A percentile compares a stretch with the other conserved stretches of the same genome.
Conservation (phyloP, 2,888 invertebrate species). For the Rotaria sp. region DNA sequence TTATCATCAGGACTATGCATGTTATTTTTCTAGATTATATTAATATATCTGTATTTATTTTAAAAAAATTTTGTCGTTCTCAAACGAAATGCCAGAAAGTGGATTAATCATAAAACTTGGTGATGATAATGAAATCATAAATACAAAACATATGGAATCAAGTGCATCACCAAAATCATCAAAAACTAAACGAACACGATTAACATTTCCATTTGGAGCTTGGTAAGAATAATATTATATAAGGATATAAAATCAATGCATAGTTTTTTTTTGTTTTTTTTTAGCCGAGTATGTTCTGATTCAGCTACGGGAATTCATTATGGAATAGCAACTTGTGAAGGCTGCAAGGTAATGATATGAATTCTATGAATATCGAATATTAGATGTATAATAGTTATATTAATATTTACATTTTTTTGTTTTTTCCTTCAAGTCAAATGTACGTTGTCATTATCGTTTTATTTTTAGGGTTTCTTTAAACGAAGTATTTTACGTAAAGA, state of each 20-base stretch:
- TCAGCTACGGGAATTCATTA: constrained; percentile 53
- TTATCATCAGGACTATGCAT: neutral
- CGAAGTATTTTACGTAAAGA: constrained; percentile 36
- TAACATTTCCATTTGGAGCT: constrained; percentile 24
- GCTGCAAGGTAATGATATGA: constrained; percentile 49
- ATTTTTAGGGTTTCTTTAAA: constrained; percentile 36
- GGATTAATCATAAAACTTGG: neutral
- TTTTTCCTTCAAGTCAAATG: no score
- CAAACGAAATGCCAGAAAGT: neutral
- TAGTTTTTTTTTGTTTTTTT: neutral
- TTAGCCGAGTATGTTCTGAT: constrained; percentile 49
- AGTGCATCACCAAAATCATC: neutral
- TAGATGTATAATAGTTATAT: no score
- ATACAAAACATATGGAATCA: neutral
- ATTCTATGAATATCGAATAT: neutral
- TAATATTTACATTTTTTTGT: no score
- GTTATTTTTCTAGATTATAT: neutral
- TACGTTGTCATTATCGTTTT: no score
- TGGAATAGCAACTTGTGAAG: constrained; percentile 53
- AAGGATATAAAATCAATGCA: neutral
- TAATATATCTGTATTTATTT: no score
- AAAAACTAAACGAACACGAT: neutral
- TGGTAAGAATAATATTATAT: neutral
- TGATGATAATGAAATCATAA: neutral
- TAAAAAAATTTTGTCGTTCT: no score